Evolutionary conservation across 2,113 vertebrate genomes (phyloP).

Genomic region (Nicator chloris): DNA sequence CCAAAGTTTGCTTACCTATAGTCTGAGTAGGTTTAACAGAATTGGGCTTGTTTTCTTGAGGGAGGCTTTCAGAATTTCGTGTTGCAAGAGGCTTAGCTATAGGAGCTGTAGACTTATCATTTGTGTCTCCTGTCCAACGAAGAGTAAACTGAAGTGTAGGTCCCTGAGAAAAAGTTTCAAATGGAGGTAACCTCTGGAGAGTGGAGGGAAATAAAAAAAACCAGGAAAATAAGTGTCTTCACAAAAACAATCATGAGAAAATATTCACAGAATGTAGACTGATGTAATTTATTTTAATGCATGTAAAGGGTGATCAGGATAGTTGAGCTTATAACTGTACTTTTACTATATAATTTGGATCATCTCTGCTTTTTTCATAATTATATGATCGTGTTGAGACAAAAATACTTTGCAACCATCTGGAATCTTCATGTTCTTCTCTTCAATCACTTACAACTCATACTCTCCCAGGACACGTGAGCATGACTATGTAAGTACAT

Average conservation of each 20-base stretch:
- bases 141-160: conserved; percentile 97
- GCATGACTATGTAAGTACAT: background rate
- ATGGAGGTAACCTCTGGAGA: conserved; percentile 90
- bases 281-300: background rate
- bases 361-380: background rate
- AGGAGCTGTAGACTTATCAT: conserved; percentile 90
- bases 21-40: conserved; percentile 87
- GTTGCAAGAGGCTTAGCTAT: conserved; percentile 95
- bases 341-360: background rate
- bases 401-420: background rate
- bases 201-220: background rate
- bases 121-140: conserved; percentile 92
- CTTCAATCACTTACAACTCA: background rate
- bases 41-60: conserved; percentile 89
- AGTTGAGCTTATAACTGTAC: background rate
- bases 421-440: background rate
- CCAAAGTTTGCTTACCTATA: conserved; percentile 78
- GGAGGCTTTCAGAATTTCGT: conserved; percentile 90
- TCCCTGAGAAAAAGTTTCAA: conserved; percentile 99
- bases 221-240: background rate
- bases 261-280: background rate
- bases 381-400: background rate
- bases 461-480: background rate
- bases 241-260: background rate
- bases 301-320: background rate